phyloP scores from a whole-genome alignment of 2,113 vertebrate genomes.

The Recurvirostra avosetta region DNA sequence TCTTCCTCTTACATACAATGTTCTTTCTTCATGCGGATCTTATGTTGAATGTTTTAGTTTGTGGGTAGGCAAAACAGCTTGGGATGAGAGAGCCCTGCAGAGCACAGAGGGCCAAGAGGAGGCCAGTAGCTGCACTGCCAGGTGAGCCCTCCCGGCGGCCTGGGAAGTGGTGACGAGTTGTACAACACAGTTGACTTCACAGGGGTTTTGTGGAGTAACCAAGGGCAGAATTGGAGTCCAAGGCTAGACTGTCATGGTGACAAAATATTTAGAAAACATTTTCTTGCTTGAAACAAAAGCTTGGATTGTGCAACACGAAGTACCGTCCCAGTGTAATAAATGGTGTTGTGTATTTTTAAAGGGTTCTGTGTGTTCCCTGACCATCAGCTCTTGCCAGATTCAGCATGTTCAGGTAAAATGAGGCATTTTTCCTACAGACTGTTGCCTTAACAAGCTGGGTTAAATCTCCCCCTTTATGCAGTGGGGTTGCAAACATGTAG shows the following conservation, averaged over 20 bases:
- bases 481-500: neutral
- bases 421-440: neutral
- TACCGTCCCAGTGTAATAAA: constrained; percentile 47
- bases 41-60: neutral
- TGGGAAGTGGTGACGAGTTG: rapidly evolving
- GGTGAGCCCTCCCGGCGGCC: neutral
- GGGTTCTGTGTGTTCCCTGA: constrained; percentile 24
- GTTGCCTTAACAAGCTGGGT: neutral
- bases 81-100: neutral
- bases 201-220: constrained; percentile 23
- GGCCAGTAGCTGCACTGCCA: rapidly evolving
- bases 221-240: constrained; percentile 13
- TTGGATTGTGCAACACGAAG: constrained; percentile 43
- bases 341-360: constrained; percentile 7
- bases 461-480: neutral
- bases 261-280: constrained; percentile 68
- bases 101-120: neutral
- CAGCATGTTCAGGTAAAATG: constrained; percentile 12
- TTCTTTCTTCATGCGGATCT: neutral
- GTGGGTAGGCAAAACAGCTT: neutral
- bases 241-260: constrained; percentile 63
- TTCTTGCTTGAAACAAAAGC: constrained; percentile 61
- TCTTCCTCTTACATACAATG: neutral
- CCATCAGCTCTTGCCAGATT: neutral
- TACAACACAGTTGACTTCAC: neutral